Conservation (phyloP, 2,113 vertebrate species). For the Sphaerodactylus townsendi region DNA sequence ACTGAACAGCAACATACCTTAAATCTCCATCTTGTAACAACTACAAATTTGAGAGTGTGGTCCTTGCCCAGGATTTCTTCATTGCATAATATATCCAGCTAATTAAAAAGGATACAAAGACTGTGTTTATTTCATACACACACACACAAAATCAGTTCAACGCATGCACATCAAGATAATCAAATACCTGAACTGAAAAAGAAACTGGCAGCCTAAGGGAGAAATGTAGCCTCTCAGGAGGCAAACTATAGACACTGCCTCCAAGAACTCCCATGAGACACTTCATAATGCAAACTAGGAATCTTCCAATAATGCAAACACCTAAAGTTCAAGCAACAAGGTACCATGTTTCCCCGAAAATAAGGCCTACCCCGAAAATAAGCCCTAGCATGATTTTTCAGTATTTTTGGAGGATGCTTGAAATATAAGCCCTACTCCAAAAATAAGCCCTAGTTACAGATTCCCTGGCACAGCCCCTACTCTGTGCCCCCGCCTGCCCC, state of each 20-base stretch:
- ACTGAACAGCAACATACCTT: slow-evolving; percentile 77
- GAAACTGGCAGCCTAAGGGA: not conserved
- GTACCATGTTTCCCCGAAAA: no score
- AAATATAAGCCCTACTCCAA: no score
- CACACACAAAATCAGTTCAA: not conserved
- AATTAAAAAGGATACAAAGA: slow-evolving; percentile 39
- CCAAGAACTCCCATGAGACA: not conserved
- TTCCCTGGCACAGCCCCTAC: no score
- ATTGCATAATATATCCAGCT: slow-evolving; percentile 99
- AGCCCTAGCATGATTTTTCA: no score
- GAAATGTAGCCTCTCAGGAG: not conserved
- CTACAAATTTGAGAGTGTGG: slow-evolving; percentile 98
- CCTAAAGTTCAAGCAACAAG: no score
- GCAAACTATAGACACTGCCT: not conserved
- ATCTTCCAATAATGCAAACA: not conserved
- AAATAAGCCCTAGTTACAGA: no score
- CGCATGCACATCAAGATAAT: not conserved
- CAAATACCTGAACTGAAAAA: not conserved
- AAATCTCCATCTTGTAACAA: slow-evolving; percentile 99
- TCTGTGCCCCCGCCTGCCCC: no score
- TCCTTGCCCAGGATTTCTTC: slow-evolving; percentile 99
- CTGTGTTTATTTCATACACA: slow-evolving; percentile 2
- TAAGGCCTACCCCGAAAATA: no score
- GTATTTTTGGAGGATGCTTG: no score
- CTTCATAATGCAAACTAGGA: not conserved